These are phyloP conservation scores for Pleuronectes platessa DNA, from an alignment of 2,113 vertebrate species.

Conservation along the genomic window DNA sequence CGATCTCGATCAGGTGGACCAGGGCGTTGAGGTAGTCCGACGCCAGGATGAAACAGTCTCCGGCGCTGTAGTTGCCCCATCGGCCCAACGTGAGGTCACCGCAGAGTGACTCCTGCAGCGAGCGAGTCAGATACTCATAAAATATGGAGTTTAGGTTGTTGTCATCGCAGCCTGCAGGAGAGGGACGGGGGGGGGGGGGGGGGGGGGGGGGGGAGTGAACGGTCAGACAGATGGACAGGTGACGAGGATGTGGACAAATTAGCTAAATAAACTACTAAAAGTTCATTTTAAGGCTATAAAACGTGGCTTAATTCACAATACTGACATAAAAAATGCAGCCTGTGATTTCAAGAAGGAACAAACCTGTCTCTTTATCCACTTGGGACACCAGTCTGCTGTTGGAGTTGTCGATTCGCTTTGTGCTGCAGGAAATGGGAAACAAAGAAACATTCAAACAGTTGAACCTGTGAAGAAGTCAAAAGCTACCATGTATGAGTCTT, in stretches of 20 bases:
- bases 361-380: constrained; percentile 95
- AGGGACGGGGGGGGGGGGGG: background rate
- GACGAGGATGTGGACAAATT: background rate
- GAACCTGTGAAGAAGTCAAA: no score
- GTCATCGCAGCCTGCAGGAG: constrained; percentile 88
- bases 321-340: no score
- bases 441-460: background rate
- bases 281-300: no score
- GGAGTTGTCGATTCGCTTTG: constrained; percentile 93
- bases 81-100: constrained; percentile 95
- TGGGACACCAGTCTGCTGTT: constrained; percentile 95
- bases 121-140: constrained; percentile 96
- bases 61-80: constrained; percentile 95
- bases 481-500: no score
- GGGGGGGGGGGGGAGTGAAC: background rate
- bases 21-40: constrained; percentile 98
- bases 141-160: constrained; percentile 99
- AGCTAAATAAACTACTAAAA: no score
- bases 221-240: background rate
- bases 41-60: constrained; percentile 98
- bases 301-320: no score
- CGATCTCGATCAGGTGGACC: constrained; percentile 96
- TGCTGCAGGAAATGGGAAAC: constrained; percentile 82
- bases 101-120: constrained; percentile 94
- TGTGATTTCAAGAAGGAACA: background rate